Evolutionary conservation across 2,113 vertebrate genomes (phyloP).

Genomic region (Pelodiscus sinensis): DNA sequence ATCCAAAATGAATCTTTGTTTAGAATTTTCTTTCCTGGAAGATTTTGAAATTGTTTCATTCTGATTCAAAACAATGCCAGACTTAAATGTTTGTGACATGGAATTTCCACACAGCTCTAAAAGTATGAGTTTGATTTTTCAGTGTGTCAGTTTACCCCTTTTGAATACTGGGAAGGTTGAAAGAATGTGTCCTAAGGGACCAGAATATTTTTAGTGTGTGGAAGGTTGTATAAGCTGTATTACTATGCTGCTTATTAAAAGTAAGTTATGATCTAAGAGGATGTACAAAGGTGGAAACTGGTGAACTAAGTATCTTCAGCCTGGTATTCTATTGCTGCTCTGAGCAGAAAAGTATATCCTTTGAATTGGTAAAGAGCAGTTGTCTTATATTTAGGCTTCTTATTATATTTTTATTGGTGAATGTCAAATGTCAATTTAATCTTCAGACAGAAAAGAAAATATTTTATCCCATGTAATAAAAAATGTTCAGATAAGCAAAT

Average conservation of each 20-base stretch:
- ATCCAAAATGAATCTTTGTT: not conserved
- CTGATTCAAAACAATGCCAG: not conserved
- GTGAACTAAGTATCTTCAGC: constrained; percentile 8
- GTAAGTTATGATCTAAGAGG: not conserved
- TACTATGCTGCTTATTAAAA: not conserved
- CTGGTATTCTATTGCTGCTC: not conserved
- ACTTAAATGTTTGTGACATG: not conserved
- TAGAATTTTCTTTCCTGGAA: not conserved
- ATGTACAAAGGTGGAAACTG: not conserved
- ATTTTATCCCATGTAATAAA: not conserved
- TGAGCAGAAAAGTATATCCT: not conserved
- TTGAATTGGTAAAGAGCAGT: not conserved
- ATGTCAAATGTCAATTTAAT: not conserved
- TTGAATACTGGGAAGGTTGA: not conserved
- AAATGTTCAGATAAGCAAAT: not conserved
- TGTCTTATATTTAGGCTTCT: not conserved
- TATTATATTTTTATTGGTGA: not conserved
- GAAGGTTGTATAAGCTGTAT: not conserved
- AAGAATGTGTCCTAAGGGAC: not conserved
- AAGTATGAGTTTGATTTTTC: not conserved
- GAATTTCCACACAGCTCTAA: not conserved
- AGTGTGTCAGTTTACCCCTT: not conserved
- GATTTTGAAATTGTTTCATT: rapidly evolving
- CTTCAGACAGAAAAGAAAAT: not conserved
- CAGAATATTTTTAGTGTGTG: not conserved